A percentile compares a stretch with the other conserved stretches of the same genome.
Evolutionary conservation across 1,140 invertebrate species (phyloP).

Genomic region (Drosophila repleta): DNA sequence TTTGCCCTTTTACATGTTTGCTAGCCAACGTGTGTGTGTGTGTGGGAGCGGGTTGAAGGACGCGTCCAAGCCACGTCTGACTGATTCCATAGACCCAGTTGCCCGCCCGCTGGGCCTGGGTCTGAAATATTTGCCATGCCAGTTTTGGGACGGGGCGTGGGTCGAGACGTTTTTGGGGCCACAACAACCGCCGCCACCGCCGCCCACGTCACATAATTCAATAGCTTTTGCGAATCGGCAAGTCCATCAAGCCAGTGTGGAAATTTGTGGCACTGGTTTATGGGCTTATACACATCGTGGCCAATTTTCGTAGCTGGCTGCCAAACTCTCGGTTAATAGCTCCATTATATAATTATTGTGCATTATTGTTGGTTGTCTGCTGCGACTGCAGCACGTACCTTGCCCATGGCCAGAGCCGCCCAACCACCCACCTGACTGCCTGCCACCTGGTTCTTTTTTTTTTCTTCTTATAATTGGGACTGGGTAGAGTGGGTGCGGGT

Average conservation of each 20-base stretch:
- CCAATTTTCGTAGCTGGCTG: conserved; percentile 49
- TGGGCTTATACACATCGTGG: conserved; percentile 51
- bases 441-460: conserved; percentile 26
- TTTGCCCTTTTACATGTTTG: conserved; percentile 39
- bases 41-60: conserved; percentile 40
- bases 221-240: conserved; percentile 58
- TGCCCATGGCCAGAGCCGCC: too few species aligned
- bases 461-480: conserved; percentile 16
- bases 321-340: conserved; percentile 57
- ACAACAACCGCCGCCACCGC: conserved; percentile 6
- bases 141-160: conserved; percentile 41
- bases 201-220: conserved; percentile 48
- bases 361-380: conserved; percentile 58
- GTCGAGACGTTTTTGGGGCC: conserved; percentile 58
- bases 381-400: conserved; percentile 44
- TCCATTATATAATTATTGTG: conserved; percentile 80
- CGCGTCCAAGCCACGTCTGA: conserved; percentile 64
- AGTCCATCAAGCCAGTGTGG: conserved; percentile 61
- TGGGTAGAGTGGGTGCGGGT: not conserved
- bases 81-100: conserved; percentile 60
- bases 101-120: not conserved
- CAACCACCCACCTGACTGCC: conserved; percentile 22
- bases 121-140: conserved; percentile 68
- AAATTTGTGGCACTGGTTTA: conserved; percentile 56
- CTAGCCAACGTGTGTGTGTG: conserved; percentile 16